Evolutionary conservation across 2,888 invertebrate genomes (phyloP).

Genomic region (Drosophila recens): DNA sequence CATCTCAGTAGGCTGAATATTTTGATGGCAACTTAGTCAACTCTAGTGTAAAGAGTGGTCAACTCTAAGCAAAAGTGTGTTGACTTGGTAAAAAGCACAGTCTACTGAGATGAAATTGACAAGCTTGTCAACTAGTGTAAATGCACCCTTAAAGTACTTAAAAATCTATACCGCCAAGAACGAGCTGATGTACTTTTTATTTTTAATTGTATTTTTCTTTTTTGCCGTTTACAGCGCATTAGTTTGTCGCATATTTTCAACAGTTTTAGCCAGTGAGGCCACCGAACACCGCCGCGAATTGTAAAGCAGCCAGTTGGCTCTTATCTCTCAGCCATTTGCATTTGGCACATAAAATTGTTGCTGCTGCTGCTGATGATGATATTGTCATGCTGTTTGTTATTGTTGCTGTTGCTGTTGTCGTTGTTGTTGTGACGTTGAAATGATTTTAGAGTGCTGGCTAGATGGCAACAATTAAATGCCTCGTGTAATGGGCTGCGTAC

Average conservation of each 20-base stretch:
- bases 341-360: conserved; percentile 60
- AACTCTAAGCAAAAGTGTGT: no score
- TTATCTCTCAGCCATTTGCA: conserved; percentile 67
- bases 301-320: conserved; percentile 23
- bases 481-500: conserved; percentile 71
- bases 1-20: no score
- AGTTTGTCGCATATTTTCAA: conserved; percentile 27
- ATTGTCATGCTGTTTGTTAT: conserved; percentile 1
- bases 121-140: no score
- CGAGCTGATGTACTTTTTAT: no score
- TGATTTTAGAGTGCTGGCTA: conserved; percentile 71
- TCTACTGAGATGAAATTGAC: no score
- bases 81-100: no score
- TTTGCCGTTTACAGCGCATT: neutral
- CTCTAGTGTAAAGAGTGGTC: no score
- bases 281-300: neutral
- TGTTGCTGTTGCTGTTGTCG: conserved; percentile 20
- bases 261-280: conserved; percentile 15
- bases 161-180: no score
- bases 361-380: conserved; percentile 22
- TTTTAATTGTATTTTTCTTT: neutral
- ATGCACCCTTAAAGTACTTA: no score
- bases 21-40: no score
- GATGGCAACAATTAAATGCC: conserved; percentile 76
- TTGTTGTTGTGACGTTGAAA: conserved; percentile 56